These are phyloP conservation scores for Vanessa atalanta DNA, from an alignment of 1,140 invertebrate species.

Conservation along the genomic window DNA sequence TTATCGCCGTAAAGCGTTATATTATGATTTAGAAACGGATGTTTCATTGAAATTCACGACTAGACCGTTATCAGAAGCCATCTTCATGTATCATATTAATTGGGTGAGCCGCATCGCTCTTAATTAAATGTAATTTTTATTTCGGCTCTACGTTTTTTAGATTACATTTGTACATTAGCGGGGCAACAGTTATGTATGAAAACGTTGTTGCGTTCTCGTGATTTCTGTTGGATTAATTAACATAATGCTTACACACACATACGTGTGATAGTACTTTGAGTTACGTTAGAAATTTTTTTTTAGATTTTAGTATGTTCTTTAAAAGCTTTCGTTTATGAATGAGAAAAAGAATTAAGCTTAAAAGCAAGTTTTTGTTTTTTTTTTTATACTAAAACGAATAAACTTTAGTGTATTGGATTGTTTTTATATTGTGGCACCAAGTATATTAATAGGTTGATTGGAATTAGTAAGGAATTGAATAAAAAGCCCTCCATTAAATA, in stretches of 20 bases:
- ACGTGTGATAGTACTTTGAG: not conserved
- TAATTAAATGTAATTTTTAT: constrained; percentile 60
- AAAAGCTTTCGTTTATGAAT: not conserved
- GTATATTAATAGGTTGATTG: too few relatives aligned
- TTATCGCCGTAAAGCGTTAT: constrained; percentile 6
- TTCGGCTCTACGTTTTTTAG: constrained; percentile 51
- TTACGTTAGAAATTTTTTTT: too few relatives aligned
- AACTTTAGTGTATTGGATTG: too few relatives aligned
- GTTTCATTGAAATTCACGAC: constrained; percentile 44
- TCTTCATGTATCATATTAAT: constrained; percentile 58
- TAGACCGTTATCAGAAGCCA: constrained; percentile 41
- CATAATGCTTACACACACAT: constrained; percentile 30
- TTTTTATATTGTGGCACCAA: too few relatives aligned
- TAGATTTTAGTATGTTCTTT: too few relatives aligned
- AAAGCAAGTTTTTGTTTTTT: too few relatives aligned
- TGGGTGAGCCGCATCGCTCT: constrained; percentile 51
- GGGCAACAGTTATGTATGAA: constrained; percentile 34
- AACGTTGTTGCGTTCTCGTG: constrained; percentile 29
- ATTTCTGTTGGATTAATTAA: constrained; percentile 41
- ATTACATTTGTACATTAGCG: constrained; percentile 42
- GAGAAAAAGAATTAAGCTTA: not conserved
- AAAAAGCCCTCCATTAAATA: too few relatives aligned
- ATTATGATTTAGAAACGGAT: constrained; percentile 42
- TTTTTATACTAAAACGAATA: too few relatives aligned
- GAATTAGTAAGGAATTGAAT: too few relatives aligned